phyloP scores from a whole-genome alignment of 2,113 vertebrate species.

The Naja naja region DNA sequence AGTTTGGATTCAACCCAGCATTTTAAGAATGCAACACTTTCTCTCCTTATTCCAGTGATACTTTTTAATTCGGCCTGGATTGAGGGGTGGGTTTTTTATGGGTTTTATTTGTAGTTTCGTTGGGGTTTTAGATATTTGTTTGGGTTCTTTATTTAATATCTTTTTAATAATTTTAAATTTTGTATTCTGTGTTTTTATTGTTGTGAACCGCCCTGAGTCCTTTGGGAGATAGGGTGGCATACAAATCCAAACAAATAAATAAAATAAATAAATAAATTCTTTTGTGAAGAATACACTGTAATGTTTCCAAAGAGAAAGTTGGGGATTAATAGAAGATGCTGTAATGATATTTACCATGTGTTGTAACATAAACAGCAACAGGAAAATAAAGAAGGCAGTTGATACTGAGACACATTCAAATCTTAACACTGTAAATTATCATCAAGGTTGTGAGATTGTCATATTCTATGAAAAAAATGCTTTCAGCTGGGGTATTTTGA shows the following conservation, averaged over 20 bases:
- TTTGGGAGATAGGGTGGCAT: too few relatives aligned
- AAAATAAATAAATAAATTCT: too few relatives aligned
- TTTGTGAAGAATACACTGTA: background rate
- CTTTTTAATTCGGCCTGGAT: too few relatives aligned
- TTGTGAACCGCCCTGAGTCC: too few relatives aligned
- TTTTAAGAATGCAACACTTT: background rate
- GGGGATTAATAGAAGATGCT: background rate
- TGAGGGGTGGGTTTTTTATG: too few relatives aligned
- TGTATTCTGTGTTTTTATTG: too few relatives aligned
- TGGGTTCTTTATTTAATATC: too few relatives aligned
- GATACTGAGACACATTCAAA: background rate
- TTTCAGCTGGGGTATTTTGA: background rate
- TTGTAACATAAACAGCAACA: background rate
- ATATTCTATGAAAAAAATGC: background rate
- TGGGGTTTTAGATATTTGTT: too few relatives aligned
- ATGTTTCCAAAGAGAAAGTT: background rate
- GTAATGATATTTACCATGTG: background rate
- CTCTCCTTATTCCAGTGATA: background rate
- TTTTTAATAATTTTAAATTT: too few relatives aligned
- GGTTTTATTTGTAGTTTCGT: too few relatives aligned
- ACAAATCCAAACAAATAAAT: too few relatives aligned
- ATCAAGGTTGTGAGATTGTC: background rate
- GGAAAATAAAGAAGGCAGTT: background rate
- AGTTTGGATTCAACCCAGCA: background rate
- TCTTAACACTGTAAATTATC: background rate